Percentiles rank a stretch among this genome's conserved stretches.
Conservation (phyloP, 2,888 invertebrate species). For the Caenorhabditis sp. region DNA sequence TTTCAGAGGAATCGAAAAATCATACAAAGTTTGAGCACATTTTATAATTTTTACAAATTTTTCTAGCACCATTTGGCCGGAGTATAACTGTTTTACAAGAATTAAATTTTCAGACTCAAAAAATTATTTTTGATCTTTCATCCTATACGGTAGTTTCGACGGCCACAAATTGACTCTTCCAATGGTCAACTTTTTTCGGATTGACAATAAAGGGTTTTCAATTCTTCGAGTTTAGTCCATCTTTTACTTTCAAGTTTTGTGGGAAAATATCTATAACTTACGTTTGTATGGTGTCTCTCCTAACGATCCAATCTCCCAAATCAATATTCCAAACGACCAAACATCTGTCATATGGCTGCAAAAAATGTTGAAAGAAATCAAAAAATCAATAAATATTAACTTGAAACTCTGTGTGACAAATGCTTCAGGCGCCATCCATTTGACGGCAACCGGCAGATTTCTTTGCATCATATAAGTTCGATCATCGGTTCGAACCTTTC, state of each 20-base stretch:
- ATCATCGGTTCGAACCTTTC: conserved; percentile 12
- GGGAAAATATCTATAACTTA: too few relatives aligned
- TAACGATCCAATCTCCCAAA: conserved; percentile 39
- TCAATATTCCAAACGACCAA: conserved; percentile 40
- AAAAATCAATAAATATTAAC: conserved; percentile 3
- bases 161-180: too few relatives aligned
- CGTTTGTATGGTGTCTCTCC: conserved; percentile 30
- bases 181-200: too few relatives aligned
- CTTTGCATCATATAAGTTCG: conserved; percentile 16
- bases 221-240: neutral
- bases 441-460: conserved; percentile 21
- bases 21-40: too few relatives aligned
- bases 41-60: too few relatives aligned
- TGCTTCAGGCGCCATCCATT: conserved; percentile 36
- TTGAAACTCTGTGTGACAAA: conserved; percentile 20
- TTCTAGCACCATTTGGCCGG: too few relatives aligned
- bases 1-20: too few relatives aligned
- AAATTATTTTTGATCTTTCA: too few relatives aligned
- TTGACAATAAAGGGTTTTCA: neutral
- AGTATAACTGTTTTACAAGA: too few relatives aligned
- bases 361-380: neutral
- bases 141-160: too few relatives aligned
- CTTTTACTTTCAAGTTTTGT: too few relatives aligned
- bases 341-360: conserved; percentile 37
- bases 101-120: too few relatives aligned